phyloP scores from a whole-genome alignment of 2,113 vertebrate species.

The Semicossyphus pulcher region DNA sequence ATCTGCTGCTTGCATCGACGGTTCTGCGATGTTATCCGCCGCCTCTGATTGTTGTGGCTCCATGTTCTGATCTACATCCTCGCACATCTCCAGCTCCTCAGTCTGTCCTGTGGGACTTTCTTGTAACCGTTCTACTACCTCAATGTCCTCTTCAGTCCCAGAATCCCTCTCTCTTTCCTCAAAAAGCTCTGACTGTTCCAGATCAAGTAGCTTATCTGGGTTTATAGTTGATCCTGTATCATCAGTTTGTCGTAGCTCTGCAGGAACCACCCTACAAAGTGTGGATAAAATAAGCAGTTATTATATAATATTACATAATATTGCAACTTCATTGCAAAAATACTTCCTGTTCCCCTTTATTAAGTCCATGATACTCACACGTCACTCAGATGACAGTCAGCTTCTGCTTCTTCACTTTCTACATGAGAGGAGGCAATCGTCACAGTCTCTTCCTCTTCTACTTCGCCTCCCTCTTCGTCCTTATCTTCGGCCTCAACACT shows the following conservation, averaged over 20 bases:
- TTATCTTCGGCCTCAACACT: constrained; percentile 26
- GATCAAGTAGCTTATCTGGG: constrained; percentile 21
- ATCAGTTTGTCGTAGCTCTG: constrained; percentile 27
- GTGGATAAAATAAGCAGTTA: constrained; percentile 2
- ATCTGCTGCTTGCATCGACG: not conserved
- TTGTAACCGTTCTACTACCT: not conserved
- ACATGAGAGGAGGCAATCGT: constrained; percentile 14
- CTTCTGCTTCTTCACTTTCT: constrained; percentile 39
- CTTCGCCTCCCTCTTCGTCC: not conserved
- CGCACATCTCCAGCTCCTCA: constrained; percentile 43
- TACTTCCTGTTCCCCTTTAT: constrained; percentile 57
- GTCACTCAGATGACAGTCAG: constrained; percentile 9
- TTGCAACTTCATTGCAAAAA: not conserved
- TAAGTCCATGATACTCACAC: constrained; percentile 62
- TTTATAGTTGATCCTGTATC: not conserved
- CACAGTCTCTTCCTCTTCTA: constrained; percentile 25
- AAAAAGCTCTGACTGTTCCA: constrained; percentile 7
- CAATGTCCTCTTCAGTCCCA: constrained; percentile 23
- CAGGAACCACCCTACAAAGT: constrained; percentile 43
- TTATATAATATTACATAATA: not conserved
- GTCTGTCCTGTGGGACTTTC: constrained; percentile 14
- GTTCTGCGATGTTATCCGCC: not conserved
- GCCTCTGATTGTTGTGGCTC: constrained; percentile 36
- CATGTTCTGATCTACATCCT: constrained; percentile 37
- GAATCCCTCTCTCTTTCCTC: constrained; percentile 37